These are phyloP conservation scores for Macrobrachium nipponense DNA, from an alignment of 1,140 invertebrate species.

Conservation along the genomic window DNA sequence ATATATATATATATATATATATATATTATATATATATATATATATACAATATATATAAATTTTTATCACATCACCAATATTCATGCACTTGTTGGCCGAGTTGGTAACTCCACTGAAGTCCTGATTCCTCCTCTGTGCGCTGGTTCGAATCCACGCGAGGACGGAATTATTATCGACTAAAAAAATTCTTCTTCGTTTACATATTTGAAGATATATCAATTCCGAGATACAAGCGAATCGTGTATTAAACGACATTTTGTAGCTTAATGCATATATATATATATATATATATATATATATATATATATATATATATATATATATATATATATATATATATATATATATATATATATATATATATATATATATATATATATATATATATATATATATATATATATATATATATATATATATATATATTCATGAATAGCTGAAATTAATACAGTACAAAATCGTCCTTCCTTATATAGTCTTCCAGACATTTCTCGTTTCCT, in stretches of 20 bases:
- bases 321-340: background rate
- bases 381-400: background rate
- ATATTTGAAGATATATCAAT: too few species aligned
- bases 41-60: background rate
- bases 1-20: background rate
- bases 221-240: too few species aligned
- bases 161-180: too few species aligned
- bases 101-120: too few species aligned
- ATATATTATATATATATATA: constrained; percentile 3
- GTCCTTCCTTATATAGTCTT: background rate
- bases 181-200: too few species aligned
- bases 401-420: background rate
- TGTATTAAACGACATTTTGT: too few species aligned
- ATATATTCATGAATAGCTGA: background rate
- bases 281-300: background rate
- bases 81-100: too few species aligned
- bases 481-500: too few species aligned
- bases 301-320: background rate
- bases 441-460: background rate
- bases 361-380: background rate
- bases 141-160: too few species aligned
- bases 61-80: too few species aligned
- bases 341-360: background rate
- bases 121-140: too few species aligned
- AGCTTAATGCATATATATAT: background rate